Evolutionary conservation across 2,888 invertebrate species (phyloP), one percentile per base, ranked within the genome.

Genomic region (Hypselothyrea guttata): DNA sequence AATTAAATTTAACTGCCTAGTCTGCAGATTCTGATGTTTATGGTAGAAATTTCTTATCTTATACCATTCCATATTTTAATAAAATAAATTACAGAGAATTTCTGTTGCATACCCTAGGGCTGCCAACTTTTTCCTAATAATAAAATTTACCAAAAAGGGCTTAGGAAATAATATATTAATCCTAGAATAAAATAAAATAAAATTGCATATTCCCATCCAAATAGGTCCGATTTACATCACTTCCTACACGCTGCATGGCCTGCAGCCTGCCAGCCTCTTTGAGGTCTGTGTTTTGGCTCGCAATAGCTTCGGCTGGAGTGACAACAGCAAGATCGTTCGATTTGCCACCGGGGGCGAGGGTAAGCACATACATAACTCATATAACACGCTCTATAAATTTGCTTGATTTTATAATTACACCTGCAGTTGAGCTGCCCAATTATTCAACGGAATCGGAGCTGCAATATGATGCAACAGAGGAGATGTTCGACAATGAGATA

Each of bases 241-340:
- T 31, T 92, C 93, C 0, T 96, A 95, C 75, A 94, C 93, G 0
- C 92, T 96, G 1, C 91, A 93, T 51, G 96, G 96, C 0, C 91
- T 96, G 1, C 92, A 93, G 22, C 93, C 94, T 1, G 93, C 93
- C 4, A 94, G 94, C 0, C 92, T 94, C 0, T 96, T 96, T 75
- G 96, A 96, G 90, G 95, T 94, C 0, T 91, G 94, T 0, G 92
- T 96, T 1, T 92, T 93, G n/a, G 95, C 95, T 0, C 92, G 95
- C 87, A 96, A 96, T 89, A 92, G 94, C 79, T 96, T 94, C 79
- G 96, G 96, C n/a, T 95, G 95, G 95, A 96, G 96, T 73, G 94
- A 94, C 72, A 93, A 94, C 0, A 95, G 95, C 8, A 92, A 93
- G 1, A 91, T 94, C 44, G 90, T 95, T 53, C 92, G 94, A 84